phyloP scores from a whole-genome alignment of 2,113 vertebrate genomes.

The Lagopus muta region DNA sequence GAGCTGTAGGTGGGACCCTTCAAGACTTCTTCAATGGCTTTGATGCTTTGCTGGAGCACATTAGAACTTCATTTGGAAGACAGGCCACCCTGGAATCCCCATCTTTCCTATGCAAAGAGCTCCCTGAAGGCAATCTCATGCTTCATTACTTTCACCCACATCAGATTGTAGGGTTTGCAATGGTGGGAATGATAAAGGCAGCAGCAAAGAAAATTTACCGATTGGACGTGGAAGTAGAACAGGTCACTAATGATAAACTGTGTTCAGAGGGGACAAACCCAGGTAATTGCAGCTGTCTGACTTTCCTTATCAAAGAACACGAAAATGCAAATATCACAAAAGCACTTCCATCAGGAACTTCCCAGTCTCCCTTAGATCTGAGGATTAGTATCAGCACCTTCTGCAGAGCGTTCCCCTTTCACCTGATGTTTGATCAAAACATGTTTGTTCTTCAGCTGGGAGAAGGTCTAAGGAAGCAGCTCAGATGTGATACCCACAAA shows the following conservation, averaged over 20 bases:
- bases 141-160: constrained; percentile 96
- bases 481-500: constrained; percentile 89
- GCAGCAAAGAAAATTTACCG: constrained; percentile 92
- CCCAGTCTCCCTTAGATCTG: constrained; percentile 88
- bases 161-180: constrained; percentile 90
- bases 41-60: constrained; percentile 95
- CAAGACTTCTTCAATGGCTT: constrained; percentile 99
- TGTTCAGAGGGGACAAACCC: constrained; percentile 81
- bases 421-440: constrained; percentile 91
- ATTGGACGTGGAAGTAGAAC: constrained; percentile 91
- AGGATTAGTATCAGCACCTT: constrained; percentile 94
- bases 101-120: constrained; percentile 97
- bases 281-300: constrained; percentile 85
- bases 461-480: constrained; percentile 92
- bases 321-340: constrained; percentile 77
- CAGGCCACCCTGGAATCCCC: constrained; percentile 92
- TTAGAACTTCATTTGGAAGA: constrained; percentile 94
- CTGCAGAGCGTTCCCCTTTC: constrained; percentile 96
- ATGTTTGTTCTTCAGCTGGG: constrained; percentile 95
- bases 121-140: constrained; percentile 82
- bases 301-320: constrained; percentile 88
- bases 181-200: constrained; percentile 94
- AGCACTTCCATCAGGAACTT: constrained; percentile 80
- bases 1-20: constrained; percentile 92
- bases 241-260: constrained; percentile 81